A percentile compares a stretch with the other conserved stretches of the same genome.
Conservation (phyloP, 2,113 vertebrate species). For the Pedetes capensis region DNA sequence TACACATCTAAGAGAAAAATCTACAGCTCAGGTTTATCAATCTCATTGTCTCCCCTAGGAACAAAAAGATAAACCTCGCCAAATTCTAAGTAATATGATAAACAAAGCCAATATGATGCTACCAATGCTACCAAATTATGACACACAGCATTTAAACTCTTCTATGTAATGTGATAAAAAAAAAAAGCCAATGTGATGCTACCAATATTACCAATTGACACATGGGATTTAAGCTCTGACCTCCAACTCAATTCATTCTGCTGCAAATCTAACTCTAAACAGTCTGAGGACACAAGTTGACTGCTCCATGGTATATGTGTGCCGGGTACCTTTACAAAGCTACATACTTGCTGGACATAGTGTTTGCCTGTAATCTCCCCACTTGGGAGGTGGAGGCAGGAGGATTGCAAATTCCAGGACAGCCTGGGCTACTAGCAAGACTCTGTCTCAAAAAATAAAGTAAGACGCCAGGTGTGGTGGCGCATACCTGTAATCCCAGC, state of each 20-base stretch:
- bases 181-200: not conserved
- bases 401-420: too few relatives aligned
- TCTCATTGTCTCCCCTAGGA: not conserved
- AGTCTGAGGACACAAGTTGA: not conserved
- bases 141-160: not conserved
- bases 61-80: not conserved
- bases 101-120: not conserved
- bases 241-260: not conserved
- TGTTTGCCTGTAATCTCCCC: too few relatives aligned
- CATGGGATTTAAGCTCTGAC: not conserved
- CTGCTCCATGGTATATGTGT: not conserved
- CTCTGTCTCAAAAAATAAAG: too few relatives aligned
- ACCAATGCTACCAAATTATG: not conserved
- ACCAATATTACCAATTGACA: not conserved
- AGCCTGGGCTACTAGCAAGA: too few relatives aligned
- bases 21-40: not conserved
- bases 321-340: conserved; percentile 36
- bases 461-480: too few relatives aligned
- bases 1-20: not conserved
- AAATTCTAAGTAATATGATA: not conserved
- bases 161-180: not conserved
- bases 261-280: not conserved
- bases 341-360: not conserved
- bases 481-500: too few relatives aligned
- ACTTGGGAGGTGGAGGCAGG: too few relatives aligned